Percentiles rank a stretch among this genome's conserved stretches.
Conservation (phyloP, 1,140 invertebrate species). For the Drosophila oshimai region DNA sequence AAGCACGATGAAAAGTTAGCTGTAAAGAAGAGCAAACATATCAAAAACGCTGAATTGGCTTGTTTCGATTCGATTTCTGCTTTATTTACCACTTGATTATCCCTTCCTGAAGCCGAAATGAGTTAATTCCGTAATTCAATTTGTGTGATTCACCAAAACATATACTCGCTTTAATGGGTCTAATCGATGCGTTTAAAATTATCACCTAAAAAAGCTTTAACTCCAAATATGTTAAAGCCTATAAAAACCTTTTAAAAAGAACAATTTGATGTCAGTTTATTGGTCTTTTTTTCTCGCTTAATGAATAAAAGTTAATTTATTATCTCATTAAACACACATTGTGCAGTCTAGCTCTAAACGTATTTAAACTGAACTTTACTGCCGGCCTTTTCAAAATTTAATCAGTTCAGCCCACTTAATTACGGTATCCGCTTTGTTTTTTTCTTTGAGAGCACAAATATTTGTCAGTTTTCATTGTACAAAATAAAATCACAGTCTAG, state of each 20-base stretch:
- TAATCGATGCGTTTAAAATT: background rate
- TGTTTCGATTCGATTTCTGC: constrained; percentile 3
- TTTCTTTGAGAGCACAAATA: constrained; percentile 19
- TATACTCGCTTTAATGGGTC: background rate
- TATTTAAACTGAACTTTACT: background rate
- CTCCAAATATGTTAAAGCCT: background rate
- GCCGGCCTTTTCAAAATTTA: constrained; percentile 24
- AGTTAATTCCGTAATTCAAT: background rate
- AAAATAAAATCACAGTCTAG: constrained; percentile 53
- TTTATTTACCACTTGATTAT: constrained; percentile 2
- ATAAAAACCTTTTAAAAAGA: background rate
- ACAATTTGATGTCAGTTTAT: constrained; percentile 1
- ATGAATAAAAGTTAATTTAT: constrained; percentile 28
- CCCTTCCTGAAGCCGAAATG: background rate
- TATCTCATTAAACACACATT: constrained; percentile 33
- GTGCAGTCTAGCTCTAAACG: background rate
- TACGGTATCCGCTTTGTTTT: constrained; percentile 23
- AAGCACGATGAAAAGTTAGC: constrained; percentile 49
- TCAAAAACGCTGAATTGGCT: constrained; percentile 46
- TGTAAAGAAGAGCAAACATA: constrained; percentile 52
- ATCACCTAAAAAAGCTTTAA: background rate
- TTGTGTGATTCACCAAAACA: background rate
- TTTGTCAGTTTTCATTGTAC: constrained; percentile 32
- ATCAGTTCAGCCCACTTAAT: constrained; percentile 65
- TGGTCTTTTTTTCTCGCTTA: background rate